Conservation (phyloP, 1,140 invertebrate genomes). For the Drosophila nebulosa region DNA sequence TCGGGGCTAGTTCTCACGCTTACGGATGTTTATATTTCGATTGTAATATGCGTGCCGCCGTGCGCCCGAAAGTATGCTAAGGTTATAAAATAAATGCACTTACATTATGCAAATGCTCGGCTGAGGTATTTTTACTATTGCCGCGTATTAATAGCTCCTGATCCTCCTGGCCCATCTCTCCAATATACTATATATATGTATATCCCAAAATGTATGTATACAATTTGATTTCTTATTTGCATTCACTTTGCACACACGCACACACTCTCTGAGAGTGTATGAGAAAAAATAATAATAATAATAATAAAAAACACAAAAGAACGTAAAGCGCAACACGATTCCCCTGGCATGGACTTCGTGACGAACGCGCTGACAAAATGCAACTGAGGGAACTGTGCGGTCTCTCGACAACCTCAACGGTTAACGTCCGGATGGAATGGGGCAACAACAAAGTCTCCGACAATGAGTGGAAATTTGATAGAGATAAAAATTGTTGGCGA, state of each 20-base stretch:
- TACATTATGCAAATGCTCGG: constrained; percentile 69
- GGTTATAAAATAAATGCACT: constrained; percentile 23
- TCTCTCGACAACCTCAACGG: constrained; percentile 25
- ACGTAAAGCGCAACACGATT: constrained; percentile 5
- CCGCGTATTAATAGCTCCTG: constrained; percentile 70
- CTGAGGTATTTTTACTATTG: constrained; percentile 66
- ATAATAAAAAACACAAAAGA: constrained; percentile 10
- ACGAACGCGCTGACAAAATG: constrained; percentile 72
- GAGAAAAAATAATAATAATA: neutral
- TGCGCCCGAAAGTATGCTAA: neutral
- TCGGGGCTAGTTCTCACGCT: constrained; percentile 53
- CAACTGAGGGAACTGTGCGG: constrained; percentile 49
- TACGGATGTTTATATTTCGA: neutral
- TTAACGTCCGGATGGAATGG: constrained; percentile 5
- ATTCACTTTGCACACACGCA: neutral
- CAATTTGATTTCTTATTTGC: neutral
- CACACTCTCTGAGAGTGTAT: neutral
- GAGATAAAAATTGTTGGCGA: constrained; percentile 30
- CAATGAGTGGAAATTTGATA: constrained; percentile 52
- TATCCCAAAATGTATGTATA: neutral
- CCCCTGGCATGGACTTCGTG: constrained; percentile 38
- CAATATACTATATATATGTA: no score
- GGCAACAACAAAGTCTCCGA: neutral
- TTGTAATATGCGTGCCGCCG: neutral
- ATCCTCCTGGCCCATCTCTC: constrained; percentile 75